Base-by-base conservation (phyloP, 2,888 invertebrate species). In the Spodoptera littoralis region DNA sequence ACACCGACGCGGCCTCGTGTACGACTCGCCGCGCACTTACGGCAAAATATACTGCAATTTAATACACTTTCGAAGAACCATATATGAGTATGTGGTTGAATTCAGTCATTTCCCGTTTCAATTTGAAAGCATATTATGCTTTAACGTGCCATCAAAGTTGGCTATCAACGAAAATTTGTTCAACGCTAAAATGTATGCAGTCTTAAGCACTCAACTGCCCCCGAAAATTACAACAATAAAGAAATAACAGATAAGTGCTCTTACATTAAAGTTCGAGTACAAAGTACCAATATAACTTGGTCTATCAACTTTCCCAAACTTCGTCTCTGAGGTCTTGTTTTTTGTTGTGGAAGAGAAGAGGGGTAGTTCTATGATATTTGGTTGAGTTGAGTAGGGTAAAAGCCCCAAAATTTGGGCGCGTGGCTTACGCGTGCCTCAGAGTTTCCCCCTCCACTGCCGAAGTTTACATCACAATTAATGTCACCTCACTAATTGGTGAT, bases 401-500 rank as follows among this genome's bases (percentile, higher is more conserved):
- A 74, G 79, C 84, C 80, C 83, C 83, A 83, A 89, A 84, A 81
- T 79, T 84, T 65, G 51, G 88, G 68, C 90, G 84, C 90, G 90
- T 91, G 91, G 65, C 86, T 48, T 70, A 72, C 92, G 87, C 91
- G 91, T 87, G 91, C 71, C 84, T 73, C 64, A 44, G 64, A 70
- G 69, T 76, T 73, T 70, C 68, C 75, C 82, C 69, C 79, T 73
- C 82, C 79, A 78, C 78, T 81, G 81, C 76, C 80, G 70, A 88
- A 90, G 85, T 90, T 89, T 88, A 88, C 82, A 88, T 89, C 86
- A 86, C 88, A 88, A 89, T 92, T 89, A 88, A 88, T 88, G 91
- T 91, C 89, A 90, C 82, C 79, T 84, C 77, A 82, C 88, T 90
- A 91, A 91, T 91, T 90, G 88, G 84, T 87, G 87, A 87, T 82